Evolutionary conservation across 2,797 vertebrate species (phyloP).

Genomic region (Acrossocheilus wenchowensis): DNA sequence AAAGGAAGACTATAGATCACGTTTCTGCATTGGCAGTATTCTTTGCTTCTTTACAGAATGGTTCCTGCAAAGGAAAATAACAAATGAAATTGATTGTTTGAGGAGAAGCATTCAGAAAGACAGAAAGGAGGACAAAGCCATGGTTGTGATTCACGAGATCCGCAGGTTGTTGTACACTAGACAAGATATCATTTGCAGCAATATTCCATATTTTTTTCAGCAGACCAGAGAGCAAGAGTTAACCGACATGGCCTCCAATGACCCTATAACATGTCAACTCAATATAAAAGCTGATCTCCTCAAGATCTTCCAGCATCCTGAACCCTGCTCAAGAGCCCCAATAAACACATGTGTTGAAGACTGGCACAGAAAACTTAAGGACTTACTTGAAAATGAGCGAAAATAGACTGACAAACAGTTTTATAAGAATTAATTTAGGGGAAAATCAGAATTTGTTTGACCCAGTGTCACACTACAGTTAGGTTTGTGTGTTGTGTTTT

Average conservation of each 20-base stretch:
- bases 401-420: neutral
- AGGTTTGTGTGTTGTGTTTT: neutral
- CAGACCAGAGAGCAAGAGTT: neutral
- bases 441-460: neutral
- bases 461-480: neutral
- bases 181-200: neutral
- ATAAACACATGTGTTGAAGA: neutral
- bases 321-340: neutral
- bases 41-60: neutral
- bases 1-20: neutral
- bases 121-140: conserved; percentile 18
- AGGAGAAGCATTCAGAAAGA: neutral
- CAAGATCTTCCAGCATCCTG: neutral
- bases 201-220: neutral
- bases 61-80: neutral
- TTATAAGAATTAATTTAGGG: neutral
- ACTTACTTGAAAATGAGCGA: neutral
- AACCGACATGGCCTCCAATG: neutral
- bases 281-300: conserved; percentile 8
- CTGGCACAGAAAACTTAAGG: neutral
- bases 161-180: neutral
- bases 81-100: neutral
- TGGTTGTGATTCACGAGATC: neutral
- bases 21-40: neutral
- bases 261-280: neutral